Percentiles rank a stretch among this genome's conserved stretches.
Conservation (phyloP, 2,888 invertebrate genomes). For the Heteropelma amictum region DNA sequence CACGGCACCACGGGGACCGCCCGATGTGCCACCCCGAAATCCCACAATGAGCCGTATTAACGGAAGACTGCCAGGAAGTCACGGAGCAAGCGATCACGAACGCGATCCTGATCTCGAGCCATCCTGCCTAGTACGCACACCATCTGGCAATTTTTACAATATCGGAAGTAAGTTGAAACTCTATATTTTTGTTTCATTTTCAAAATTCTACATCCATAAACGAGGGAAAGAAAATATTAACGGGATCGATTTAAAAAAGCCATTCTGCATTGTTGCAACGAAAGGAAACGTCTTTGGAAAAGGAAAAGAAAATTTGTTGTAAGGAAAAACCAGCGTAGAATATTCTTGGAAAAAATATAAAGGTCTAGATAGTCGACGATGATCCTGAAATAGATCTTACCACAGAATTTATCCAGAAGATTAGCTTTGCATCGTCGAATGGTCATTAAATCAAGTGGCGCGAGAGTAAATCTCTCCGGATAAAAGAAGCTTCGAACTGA, state of each 20-base stretch:
- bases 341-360: too few relatives aligned
- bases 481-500: too few relatives aligned
- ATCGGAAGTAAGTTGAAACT: constrained; percentile 86
- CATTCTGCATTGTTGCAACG: too few relatives aligned
- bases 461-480: too few relatives aligned
- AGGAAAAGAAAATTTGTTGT: too few relatives aligned
- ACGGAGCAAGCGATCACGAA: constrained; percentile 74
- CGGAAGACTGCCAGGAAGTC: constrained; percentile 88
- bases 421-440: neutral
- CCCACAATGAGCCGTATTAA: constrained; percentile 94
- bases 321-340: too few relatives aligned
- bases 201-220: too few relatives aligned
- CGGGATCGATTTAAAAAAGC: too few relatives aligned
- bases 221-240: too few relatives aligned
- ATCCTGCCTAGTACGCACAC: constrained; percentile 93
- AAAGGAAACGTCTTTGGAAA: too few relatives aligned
- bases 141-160: constrained; percentile 93
- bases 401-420: neutral
- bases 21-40: constrained; percentile 94
- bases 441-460: constrained; percentile 20
- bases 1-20: constrained; percentile 84
- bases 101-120: constrained; percentile 92
- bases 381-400: too few relatives aligned
- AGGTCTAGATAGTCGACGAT: too few relatives aligned
- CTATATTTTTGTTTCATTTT: neutral